A percentile compares a stretch with the other conserved stretches of the same genome.
phyloP scores from a whole-genome alignment of 2,113 vertebrate species.

The Argyrosomus japonicus region DNA sequence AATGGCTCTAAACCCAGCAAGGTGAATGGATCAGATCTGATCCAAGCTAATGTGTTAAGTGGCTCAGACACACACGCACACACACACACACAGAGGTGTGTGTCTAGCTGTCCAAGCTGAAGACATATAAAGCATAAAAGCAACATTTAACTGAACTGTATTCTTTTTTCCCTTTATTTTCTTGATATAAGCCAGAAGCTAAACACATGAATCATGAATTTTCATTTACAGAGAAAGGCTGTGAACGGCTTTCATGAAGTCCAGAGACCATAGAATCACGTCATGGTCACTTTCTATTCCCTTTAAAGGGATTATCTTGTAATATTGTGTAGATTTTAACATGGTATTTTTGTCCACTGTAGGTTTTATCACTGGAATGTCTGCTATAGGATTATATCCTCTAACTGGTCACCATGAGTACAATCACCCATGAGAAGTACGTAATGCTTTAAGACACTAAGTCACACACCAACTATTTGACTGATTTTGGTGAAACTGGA shows the following conservation, averaged over 20 bases:
- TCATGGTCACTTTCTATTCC: not conserved
- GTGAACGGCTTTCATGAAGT: conserved; percentile 2
- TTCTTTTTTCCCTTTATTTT: not conserved
- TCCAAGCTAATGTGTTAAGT: conserved; percentile 62
- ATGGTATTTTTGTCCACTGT: not conserved
- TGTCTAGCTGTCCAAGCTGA: not conserved
- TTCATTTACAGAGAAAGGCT: conserved; percentile 4
- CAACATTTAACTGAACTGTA: conserved; percentile 14
- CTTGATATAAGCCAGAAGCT: not conserved
- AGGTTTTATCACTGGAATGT: not conserved
- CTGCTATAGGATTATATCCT: not conserved
- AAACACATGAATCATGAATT: not conserved
- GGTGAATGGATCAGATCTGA: conserved; percentile 68
- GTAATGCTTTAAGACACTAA: not conserved
- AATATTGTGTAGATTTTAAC: not conserved
- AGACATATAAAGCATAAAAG: not conserved
- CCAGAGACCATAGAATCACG: not conserved
- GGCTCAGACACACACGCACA: conserved; percentile 45
- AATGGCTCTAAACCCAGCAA: conserved; percentile 70
- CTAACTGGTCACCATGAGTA: not conserved
- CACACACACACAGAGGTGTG: not conserved
- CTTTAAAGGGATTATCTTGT: not conserved
- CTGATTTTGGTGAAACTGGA: too few species aligned
- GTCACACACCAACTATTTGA: not conserved
- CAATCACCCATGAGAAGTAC: too few species aligned